phyloP scores from a whole-genome alignment of 2,888 invertebrate genomes.

The Lypha dubia region DNA sequence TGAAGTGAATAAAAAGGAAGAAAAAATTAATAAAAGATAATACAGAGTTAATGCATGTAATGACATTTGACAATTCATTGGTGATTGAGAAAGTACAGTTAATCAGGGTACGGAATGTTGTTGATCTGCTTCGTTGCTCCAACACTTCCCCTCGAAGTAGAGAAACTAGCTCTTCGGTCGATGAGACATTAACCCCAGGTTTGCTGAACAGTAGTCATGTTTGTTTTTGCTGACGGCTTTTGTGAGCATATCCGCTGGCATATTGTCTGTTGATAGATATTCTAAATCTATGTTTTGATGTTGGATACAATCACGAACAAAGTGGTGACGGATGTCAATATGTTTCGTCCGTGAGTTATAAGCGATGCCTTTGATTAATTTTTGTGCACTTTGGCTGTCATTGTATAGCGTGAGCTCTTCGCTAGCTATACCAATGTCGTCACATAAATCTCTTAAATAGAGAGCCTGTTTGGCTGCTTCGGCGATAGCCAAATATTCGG shows the following conservation, averaged over 20 bases:
- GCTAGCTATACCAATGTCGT: constrained; percentile 47
- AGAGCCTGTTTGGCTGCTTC: constrained; percentile 69
- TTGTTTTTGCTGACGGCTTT: constrained; percentile 55
- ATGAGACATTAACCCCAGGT: constrained; percentile 34
- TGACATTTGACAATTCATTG: too few relatives aligned
- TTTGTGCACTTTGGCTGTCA: constrained; percentile 71
- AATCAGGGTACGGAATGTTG: too few relatives aligned
- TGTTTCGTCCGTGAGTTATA: constrained; percentile 70
- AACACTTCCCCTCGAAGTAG: constrained; percentile 60
- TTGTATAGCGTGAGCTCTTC: constrained; percentile 60
- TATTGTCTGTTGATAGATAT: constrained; percentile 66
- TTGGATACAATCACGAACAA: constrained; percentile 58
- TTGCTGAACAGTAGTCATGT: too few relatives aligned
- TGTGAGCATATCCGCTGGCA: constrained; percentile 70
- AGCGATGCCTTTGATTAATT: constrained; percentile 46
- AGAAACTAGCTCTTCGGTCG: constrained; percentile 18
- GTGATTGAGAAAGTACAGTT: too few relatives aligned
- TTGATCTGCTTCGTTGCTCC: constrained; percentile 4
- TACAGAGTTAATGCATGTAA: too few relatives aligned
- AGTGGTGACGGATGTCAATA: constrained; percentile 68
- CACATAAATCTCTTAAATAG: constrained; percentile 56
- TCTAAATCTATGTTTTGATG: constrained; percentile 48
- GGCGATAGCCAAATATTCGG: constrained; percentile 70
- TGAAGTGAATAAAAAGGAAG: too few relatives aligned
- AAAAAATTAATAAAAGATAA: too few relatives aligned